Evolutionary conservation across 2,888 invertebrate species (phyloP).

Genomic region (Nysson spinosus): DNA sequence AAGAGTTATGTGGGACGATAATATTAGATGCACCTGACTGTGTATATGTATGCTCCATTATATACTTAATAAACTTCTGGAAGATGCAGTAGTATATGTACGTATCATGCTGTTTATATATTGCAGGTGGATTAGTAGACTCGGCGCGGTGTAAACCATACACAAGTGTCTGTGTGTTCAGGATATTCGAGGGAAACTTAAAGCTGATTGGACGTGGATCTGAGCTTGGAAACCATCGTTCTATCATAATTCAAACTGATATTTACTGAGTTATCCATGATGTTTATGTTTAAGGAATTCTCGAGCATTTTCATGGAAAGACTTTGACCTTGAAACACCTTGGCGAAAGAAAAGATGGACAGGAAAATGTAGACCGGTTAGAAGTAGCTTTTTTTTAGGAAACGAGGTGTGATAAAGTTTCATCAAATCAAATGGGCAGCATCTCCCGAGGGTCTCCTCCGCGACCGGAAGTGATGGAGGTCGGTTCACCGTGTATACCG

Average conservation of each 20-base stretch:
- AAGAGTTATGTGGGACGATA: no score
- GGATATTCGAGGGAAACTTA: not conserved
- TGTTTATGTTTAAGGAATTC: not conserved
- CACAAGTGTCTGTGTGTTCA: constrained; percentile 3
- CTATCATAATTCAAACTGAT: not conserved
- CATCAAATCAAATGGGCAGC: constrained; percentile 74
- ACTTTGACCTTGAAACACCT: constrained; percentile 34
- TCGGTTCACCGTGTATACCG: constrained; percentile 53
- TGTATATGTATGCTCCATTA: constrained; percentile 22
- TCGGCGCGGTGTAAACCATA: constrained; percentile 44
- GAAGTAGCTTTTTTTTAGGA: constrained; percentile 27
- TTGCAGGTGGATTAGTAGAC: constrained; percentile 64
- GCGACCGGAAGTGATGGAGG: constrained; percentile 62
- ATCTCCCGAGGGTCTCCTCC: constrained; percentile 67
- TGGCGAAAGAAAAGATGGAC: constrained; percentile 24
- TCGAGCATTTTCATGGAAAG: no score
- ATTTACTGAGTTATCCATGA: not conserved
- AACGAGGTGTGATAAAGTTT: constrained; percentile 58
- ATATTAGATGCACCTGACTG: no score
- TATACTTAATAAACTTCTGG: constrained; percentile 44
- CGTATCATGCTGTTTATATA: constrained; percentile 64
- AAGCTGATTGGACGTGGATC: constrained; percentile 30
- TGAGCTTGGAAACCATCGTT: constrained; percentile 19
- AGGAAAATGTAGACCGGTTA: constrained; percentile 1
- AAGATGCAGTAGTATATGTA: constrained; percentile 63